Base-by-base conservation (phyloP, 2,888 invertebrate genomes). In the Plemyria rubiginata region DNA sequence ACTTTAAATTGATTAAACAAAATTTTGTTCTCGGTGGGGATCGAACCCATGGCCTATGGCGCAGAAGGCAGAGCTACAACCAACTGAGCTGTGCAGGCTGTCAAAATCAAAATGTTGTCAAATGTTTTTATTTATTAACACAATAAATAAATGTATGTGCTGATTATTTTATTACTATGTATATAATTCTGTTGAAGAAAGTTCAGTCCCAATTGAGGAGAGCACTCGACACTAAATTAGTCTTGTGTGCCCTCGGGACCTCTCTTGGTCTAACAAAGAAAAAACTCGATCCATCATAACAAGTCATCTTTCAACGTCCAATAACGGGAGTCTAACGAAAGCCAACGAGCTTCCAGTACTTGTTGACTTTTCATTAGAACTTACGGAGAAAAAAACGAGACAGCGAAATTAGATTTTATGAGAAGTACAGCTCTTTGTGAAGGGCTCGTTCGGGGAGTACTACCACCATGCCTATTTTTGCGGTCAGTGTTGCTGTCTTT, bases 281-380 rank as follows among this genome's bases (percentile, higher is more conserved):
- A 77, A 79, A 78, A 72, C 68, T 73, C 77, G 67, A 81, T 84
- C 79, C 71, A 82, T 85, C 84, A 79, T 79, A 79, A 78, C 77
- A 75, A 78, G 76, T 74, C 76, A 81, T 82, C 80, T 78, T 77
- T 78, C 77, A 76, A 74, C 71, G 75, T 81, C 79, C 75, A 74
- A 81, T 75, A 65, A 66, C 63, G 70, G 75, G 75, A 73, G 72
- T 75, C 64, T 29, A 66, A 66, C 61, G 64, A 48, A 73, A 73
- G 73, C 74, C 71, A 65, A 69, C 66, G 60, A 68, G 67, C 67
- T 60, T 60, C 58, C 59, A 51, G 49, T 16, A 58, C 51, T 72
- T 84, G 82, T 85, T 86, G 82, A 81, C 80, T 84, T 86, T 85
- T 83, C 80, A 85, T 86, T 84, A 80, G 57, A 60, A 15, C 54